Base-by-base conservation (phyloP, 2,797 vertebrate genomes). In the Serranus cabrilla region DNA sequence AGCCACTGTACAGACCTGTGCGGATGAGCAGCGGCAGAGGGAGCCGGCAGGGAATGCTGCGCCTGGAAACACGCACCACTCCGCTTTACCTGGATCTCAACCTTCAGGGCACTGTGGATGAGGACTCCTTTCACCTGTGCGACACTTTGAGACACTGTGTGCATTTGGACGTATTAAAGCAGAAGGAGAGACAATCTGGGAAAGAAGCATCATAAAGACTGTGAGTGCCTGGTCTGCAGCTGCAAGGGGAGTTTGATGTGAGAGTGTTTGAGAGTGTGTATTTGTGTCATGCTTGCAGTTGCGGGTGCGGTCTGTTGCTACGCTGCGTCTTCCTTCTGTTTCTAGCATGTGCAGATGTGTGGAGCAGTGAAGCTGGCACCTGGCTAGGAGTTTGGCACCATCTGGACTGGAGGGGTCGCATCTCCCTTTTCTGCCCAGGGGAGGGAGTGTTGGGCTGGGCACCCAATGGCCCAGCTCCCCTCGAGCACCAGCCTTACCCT, bases 341-440 rank as follows among this genome's bases (percentile, higher is more conserved):
- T 94, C 85, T 93, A 93, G 80, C 74, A 87, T 93, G 94, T 91
- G 95, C 96, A 95, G 96, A 98, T 97, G 97, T 97, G 82, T 66
- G 71, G 80, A 93, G 94, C 90, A 95, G 94, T 93, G 91, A 95
- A 92, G 86, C 89, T 93, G 93, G 90, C 91, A 94, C 88, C 94
- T 91, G 92, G 88, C 88, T 91, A 84, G 90, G 93, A 95, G 92
- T 94, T 93, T 90, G 90, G 83, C 91, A 95, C 91, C 88, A 94
- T 93, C 92, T 71, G 92, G 94, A 96, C 91, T 91, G 94, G 93
- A 96, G 96, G 94, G 92, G 91, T 92, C 77, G 80, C 86, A 92
- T 91, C 84, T 91, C 92, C 91, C 92, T 67, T 91, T 72, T 82
- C 92, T 94, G 86, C 93, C 94, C 91, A 88, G 92, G 91, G 89